Evolutionary conservation across 1,140 invertebrate species (phyloP).

Genomic region (Caenorhabditis inopinata): DNA sequence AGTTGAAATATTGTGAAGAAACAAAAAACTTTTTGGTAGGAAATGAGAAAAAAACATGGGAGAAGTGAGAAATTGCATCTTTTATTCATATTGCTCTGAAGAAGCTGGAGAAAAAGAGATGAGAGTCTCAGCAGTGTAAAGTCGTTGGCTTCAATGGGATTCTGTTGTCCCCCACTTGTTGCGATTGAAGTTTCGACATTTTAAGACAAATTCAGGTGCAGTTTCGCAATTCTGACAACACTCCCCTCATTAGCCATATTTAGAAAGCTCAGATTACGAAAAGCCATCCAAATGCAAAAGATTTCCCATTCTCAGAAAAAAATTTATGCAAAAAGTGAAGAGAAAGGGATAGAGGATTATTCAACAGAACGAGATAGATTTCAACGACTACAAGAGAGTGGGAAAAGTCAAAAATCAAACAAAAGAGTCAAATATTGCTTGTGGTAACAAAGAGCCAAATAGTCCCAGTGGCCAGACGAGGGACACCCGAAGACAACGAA

Average conservation of each 20-base stretch:
- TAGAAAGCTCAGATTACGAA: neutral
- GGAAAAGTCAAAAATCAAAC: neutral
- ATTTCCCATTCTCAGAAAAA: too few species aligned
- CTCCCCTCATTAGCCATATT: too few species aligned
- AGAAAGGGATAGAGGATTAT: neutral
- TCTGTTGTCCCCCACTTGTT: neutral
- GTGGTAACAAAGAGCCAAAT: neutral
- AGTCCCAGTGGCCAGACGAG: neutral
- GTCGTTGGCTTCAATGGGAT: neutral
- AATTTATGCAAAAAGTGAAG: neutral
- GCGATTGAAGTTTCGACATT: neutral
- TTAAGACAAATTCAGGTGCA: neutral
- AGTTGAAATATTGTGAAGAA: too few species aligned
- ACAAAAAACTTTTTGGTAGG: too few species aligned
- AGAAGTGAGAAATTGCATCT: constrained; percentile 33
- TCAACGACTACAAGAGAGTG: neutral
- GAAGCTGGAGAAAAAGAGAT: neutral
- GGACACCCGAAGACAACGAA: neutral
- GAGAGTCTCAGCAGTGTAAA: neutral
- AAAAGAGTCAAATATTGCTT: constrained; percentile 1
- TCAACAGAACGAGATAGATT: neutral
- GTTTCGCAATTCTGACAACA: neutral
- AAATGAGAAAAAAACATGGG: constrained; percentile 23
- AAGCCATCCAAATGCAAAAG: neutral
- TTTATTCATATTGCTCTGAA: constrained; percentile 18